Evolutionary conservation across 2,113 vertebrate species (phyloP).

Genomic region (Zosterops japonicus): DNA sequence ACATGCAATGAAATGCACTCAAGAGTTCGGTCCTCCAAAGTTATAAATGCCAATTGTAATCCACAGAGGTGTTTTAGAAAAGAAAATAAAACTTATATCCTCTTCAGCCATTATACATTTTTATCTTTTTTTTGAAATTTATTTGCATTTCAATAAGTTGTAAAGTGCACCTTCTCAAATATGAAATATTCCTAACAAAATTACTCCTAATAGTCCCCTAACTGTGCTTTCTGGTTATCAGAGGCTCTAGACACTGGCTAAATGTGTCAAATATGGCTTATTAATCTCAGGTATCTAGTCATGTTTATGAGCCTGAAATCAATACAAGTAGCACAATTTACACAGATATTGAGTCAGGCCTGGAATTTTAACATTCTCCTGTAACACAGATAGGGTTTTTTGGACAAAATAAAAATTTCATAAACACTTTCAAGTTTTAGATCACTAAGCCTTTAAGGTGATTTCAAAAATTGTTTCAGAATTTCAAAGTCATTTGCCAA

Average conservation of each 20-base stretch:
- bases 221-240: neutral
- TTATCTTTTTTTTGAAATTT: slow-evolving; percentile 31
- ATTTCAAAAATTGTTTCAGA: slow-evolving; percentile 31
- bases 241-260: neutral
- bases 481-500: slow-evolving; percentile 25
- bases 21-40: neutral
- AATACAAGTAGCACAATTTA: neutral
- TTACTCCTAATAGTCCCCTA: neutral
- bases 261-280: slow-evolving; percentile 6
- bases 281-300: slow-evolving; percentile 34
- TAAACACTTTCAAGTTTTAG: neutral
- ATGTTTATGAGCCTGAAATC: slow-evolving; percentile 40
- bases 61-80: slow-evolving; percentile 45
- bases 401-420: slow-evolving; percentile 26
- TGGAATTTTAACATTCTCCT: neutral
- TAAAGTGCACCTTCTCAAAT: slow-evolving; percentile 6
- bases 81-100: slow-evolving; percentile 6
- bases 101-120: neutral
- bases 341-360: neutral
- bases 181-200: neutral
- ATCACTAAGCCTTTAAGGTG: neutral
- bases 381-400: neutral
- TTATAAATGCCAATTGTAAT: neutral
- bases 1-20: neutral
- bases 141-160: slow-evolving; percentile 37